Evolutionary conservation across 2,888 invertebrate genomes (phyloP), one percentile per base, ranked within the genome.

Genomic region (Scrobipalpa costella): DNA sequence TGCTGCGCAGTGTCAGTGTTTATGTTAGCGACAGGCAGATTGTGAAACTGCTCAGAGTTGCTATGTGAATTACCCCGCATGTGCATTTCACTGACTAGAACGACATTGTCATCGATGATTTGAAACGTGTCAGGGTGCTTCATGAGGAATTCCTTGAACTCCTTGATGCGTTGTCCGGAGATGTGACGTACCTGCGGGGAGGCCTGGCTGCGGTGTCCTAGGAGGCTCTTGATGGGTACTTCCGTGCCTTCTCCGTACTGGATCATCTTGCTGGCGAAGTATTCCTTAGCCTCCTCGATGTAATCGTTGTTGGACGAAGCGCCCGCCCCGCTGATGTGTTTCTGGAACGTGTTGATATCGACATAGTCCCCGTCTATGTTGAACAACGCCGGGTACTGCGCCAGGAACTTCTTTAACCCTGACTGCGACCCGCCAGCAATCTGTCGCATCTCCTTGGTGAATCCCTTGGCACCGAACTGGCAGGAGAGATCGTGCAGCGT

Each of bases 391-490:
- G 99, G 99, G 93, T 98, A 99, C 86, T 98, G 98, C 64, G 95
- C 94, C 79, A 99, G 94, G 92, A 99, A 99, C 90, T 99, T 99
- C 88, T 98, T 98, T 66, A 99, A 93, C 64, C 99, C 98, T 76
- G 97, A 97, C 90, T 99, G 98, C 73, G 98, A 98, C 75, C 98
- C 98, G 72, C 99, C 97, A 77, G 96, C 97, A 74, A 97, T 97
- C 88, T 98, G 98, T 75, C 98, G 93, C 99, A 99, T 99, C 92
- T 99, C 99, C 92, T 98, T 97, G 27, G 99, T 98, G 90, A 99
- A 99, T 73, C 98, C 99, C 88, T 98, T 98, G 74, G 99, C 98
- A 79, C 99, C 99, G 91, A 99, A 99, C 91, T 99, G 98, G 89
- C 99, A 99, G 84, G 98, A 98, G 75, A 99, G 94, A 92, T 99